A percentile compares a stretch with the other conserved stretches of the same genome.
phyloP scores from a whole-genome alignment of 1,140 invertebrate genomes.

The Hydropsyche tenuis region DNA sequence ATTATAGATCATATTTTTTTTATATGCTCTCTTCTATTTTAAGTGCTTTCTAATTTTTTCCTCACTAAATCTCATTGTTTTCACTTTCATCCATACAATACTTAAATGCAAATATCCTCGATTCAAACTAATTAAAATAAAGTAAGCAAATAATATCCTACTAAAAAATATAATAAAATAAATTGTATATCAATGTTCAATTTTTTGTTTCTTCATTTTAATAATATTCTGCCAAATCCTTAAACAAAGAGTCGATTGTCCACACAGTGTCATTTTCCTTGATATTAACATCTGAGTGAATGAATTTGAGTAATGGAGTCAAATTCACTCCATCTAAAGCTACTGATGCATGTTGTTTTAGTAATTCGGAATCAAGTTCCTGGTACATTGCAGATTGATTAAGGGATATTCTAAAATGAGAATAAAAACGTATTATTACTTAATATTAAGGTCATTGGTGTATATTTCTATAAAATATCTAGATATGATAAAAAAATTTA shows the following conservation, averaged over 20 bases:
- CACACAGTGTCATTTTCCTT: constrained; percentile 43
- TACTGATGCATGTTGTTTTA: constrained; percentile 43
- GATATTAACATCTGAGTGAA: constrained; percentile 44
- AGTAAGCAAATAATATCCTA: too few relatives aligned
- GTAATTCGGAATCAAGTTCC: constrained; percentile 47
- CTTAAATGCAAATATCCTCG: too few relatives aligned
- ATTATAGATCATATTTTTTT: too few relatives aligned
- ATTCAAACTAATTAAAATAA: too few relatives aligned
- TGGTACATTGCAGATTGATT: constrained; percentile 43
- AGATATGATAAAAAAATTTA: neutral
- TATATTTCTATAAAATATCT: neutral
- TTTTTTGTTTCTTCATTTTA: constrained; percentile 34
- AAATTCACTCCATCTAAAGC: constrained; percentile 44
- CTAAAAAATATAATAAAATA: too few relatives aligned
- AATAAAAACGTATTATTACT: neutral
- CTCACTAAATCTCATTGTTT: too few relatives aligned
- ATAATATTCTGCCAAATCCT: constrained; percentile 44
- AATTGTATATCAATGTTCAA: too few relatives aligned
- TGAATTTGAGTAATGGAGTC: constrained; percentile 42
- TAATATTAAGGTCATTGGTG: neutral
- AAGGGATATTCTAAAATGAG: constrained; percentile 36
- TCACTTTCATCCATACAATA: too few relatives aligned
- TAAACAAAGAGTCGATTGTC: constrained; percentile 46
- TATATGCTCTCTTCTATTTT: too few relatives aligned
- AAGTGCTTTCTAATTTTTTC: too few relatives aligned